Conservation (phyloP, 2,888 invertebrate genomes). For the Galerucella calmariensis region DNA sequence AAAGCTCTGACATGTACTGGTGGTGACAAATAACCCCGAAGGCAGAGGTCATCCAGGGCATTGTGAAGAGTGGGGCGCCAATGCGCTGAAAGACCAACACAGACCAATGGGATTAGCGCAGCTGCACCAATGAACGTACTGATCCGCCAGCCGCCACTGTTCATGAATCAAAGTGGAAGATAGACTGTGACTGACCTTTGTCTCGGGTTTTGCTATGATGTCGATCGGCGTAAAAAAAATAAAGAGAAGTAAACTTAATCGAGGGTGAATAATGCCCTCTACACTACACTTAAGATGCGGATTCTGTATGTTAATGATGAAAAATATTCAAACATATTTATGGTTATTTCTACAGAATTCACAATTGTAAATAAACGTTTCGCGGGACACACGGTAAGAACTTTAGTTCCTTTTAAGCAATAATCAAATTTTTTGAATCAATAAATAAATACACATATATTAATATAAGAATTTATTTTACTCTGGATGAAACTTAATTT, state of each 20-base stretch:
- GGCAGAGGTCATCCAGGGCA: conserved; percentile 51
- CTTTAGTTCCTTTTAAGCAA: too few species aligned
- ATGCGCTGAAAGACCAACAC: conserved; percentile 50
- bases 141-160: conserved; percentile 58
- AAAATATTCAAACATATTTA: too few species aligned
- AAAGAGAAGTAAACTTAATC: background rate
- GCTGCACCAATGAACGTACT: conserved; percentile 56
- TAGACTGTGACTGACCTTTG: conserved; percentile 50
- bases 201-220: conserved; percentile 10
- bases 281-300: background rate
- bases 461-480: too few species aligned
- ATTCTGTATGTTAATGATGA: background rate
- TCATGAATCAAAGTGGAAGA: conserved; percentile 51
- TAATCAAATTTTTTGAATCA: too few species aligned
- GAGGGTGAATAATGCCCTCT: background rate
- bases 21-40: conserved; percentile 43
- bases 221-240: background rate
- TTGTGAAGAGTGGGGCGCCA: conserved; percentile 46
- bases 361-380: too few species aligned
- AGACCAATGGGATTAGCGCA: conserved; percentile 57
- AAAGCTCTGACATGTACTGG: conserved; percentile 28
- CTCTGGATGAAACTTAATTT: too few species aligned
- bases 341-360: too few species aligned
- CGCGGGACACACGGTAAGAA: too few species aligned
- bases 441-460: too few species aligned